Conservation (phyloP, 2,113 vertebrate genomes). For the Emydocephalus ijimae region DNA sequence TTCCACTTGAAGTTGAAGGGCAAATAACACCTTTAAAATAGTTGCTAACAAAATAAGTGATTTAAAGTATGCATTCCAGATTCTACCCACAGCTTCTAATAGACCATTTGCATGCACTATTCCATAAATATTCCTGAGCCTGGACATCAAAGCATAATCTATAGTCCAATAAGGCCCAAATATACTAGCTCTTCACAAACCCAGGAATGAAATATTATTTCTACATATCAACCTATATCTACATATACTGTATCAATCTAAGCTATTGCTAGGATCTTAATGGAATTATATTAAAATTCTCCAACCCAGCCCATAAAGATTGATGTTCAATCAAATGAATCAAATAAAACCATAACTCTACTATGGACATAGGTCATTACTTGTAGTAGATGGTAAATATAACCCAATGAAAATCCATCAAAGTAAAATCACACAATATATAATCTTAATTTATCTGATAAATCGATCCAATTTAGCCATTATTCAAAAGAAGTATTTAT, state of each 20-base stretch:
- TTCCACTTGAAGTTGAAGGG: background rate
- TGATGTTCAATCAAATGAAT: background rate
- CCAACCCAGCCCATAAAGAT: background rate
- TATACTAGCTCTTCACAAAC: background rate
- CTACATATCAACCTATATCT: background rate
- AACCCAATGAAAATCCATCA: background rate
- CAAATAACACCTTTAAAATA: background rate
- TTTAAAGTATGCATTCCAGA: background rate
- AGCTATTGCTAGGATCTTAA: background rate
- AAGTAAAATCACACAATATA: background rate
- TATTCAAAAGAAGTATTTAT: background rate
- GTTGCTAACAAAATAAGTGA: background rate
- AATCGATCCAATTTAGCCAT: background rate
- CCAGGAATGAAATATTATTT: background rate
- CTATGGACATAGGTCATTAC: background rate
- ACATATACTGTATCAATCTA: background rate
- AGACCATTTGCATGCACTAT: background rate
- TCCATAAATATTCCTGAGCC: background rate
- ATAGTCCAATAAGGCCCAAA: background rate
- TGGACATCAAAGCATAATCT: background rate
- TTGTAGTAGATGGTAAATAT: background rate
- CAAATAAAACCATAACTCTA: background rate
- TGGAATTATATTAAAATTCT: background rate
- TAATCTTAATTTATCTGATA: background rate
- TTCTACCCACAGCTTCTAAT: background rate